These are phyloP conservation scores for Drosophila ercepeae DNA, from an alignment of 1,140 invertebrate species.

Conservation along the genomic window DNA sequence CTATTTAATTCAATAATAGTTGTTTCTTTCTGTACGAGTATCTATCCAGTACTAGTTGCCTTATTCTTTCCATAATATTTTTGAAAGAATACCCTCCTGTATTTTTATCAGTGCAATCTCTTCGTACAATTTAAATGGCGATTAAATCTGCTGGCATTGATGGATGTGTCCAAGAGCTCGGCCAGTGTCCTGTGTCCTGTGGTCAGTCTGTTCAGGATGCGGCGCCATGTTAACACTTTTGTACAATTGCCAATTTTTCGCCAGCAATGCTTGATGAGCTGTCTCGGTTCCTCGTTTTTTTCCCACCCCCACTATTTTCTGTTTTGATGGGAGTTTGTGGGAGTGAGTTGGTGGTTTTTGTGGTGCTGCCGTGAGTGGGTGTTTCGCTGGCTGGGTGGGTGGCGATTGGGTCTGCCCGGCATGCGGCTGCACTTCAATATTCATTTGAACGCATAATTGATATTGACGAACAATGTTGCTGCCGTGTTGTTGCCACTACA, in stretches of 20 bases:
- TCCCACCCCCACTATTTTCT: not conserved
- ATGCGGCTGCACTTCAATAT: constrained; percentile 79
- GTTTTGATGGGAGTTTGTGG: constrained; percentile 28
- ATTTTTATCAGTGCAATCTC: constrained; percentile 3
- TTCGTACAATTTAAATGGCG: constrained; percentile 80
- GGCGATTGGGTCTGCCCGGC: constrained; percentile 43
- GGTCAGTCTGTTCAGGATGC: constrained; percentile 76
- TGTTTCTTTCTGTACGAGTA: no score
- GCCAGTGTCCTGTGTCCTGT: constrained; percentile 46
- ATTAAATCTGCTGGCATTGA: constrained; percentile 83
- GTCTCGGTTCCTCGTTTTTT: not conserved
- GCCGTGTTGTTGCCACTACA: constrained; percentile 37
- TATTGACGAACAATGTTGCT: constrained; percentile 81
- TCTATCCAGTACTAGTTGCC: no score
- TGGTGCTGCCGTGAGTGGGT: constrained; percentile 48
- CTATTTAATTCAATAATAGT: not conserved
- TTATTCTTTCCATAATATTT: no score
- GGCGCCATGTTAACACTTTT: constrained; percentile 80
- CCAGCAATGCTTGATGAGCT: constrained; percentile 57
- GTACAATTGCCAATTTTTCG: constrained; percentile 82
- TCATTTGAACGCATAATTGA: constrained; percentile 82
- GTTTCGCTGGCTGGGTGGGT: not conserved
- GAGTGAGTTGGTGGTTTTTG: constrained; percentile 63
- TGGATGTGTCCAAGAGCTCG: constrained; percentile 75
- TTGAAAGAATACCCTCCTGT: no score